Conservation (phyloP, 2,888 invertebrate species). For the Fragum sueziense region DNA sequence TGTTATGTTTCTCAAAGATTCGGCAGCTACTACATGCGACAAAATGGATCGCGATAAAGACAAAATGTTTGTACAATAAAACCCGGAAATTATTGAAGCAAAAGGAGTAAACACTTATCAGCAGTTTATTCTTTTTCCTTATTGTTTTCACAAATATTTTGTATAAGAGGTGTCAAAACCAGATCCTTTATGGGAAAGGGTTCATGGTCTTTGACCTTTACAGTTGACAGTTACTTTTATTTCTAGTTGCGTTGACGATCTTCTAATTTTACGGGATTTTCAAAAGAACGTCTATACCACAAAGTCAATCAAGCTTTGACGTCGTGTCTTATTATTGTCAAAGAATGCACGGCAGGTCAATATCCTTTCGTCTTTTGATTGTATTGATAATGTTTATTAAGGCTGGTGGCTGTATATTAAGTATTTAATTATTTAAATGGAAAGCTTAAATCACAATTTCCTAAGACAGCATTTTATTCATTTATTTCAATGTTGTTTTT, state of each 20-base stretch:
- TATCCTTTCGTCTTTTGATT: background rate
- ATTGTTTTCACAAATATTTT: background rate
- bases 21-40: no score
- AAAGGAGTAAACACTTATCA: no score
- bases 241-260: background rate
- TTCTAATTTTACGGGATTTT: background rate
- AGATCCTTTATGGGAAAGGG: background rate
- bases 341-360: background rate
- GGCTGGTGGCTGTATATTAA: background rate
- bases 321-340: background rate
- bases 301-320: background rate
- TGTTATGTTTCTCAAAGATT: no score
- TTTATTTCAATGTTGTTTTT: background rate
- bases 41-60: no score
- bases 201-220: background rate
- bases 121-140: no score
- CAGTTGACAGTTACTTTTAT: background rate
- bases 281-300: background rate
- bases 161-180: background rate
- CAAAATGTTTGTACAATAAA: no score
- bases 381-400: background rate
- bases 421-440: background rate
- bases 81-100: no score
- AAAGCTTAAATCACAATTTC: background rate
- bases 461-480: background rate